A percentile compares a stretch with the other conserved stretches of the same genome.
phyloP scores from a whole-genome alignment of 2,888 invertebrate genomes.

The Andrena flavipes region DNA sequence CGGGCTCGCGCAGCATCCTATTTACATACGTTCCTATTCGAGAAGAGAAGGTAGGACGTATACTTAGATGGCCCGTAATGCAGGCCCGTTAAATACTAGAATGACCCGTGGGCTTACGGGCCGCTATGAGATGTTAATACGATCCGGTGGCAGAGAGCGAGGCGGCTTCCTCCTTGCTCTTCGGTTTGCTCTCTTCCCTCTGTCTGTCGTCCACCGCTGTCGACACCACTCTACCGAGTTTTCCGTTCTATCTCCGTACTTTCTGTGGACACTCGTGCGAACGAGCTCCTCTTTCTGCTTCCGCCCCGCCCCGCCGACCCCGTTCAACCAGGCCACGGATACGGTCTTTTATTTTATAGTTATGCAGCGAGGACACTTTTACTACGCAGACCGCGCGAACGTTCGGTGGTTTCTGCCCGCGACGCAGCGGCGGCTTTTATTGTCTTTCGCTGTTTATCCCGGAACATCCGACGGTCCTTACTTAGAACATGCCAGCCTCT shows the following conservation, averaged over 20 bases:
- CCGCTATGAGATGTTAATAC: constrained; percentile 80
- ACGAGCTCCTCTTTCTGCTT: constrained; percentile 44
- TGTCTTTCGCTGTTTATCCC: constrained; percentile 72
- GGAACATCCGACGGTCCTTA: constrained; percentile 58
- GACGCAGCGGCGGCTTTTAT: constrained; percentile 74
- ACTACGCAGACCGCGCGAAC: constrained; percentile 70
- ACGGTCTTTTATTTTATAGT: constrained; percentile 81
- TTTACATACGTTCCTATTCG: constrained; percentile 63
- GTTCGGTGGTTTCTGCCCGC: constrained; percentile 74
- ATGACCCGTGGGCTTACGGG: constrained; percentile 77
- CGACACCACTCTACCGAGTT: not conserved
- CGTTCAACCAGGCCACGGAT: constrained; percentile 47
- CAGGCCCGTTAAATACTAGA: constrained; percentile 79
- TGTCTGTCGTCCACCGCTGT: not conserved
- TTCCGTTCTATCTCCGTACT: constrained; percentile 34
- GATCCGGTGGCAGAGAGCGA: constrained; percentile 67
- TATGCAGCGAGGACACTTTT: constrained; percentile 82
- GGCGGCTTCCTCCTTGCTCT: constrained; percentile 45
- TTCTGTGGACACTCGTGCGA: constrained; percentile 23
- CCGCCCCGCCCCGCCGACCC: constrained; percentile 5
- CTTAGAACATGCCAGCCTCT: constrained; percentile 40
- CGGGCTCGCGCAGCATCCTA: constrained; percentile 43
- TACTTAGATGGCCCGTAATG: constrained; percentile 73
- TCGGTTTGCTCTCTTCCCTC: constrained; percentile 5
- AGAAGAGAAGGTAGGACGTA: constrained; percentile 44